These are phyloP conservation scores for Tricholaema leucomelas DNA, from an alignment of 2,113 vertebrate species.

Conservation along the genomic window DNA sequence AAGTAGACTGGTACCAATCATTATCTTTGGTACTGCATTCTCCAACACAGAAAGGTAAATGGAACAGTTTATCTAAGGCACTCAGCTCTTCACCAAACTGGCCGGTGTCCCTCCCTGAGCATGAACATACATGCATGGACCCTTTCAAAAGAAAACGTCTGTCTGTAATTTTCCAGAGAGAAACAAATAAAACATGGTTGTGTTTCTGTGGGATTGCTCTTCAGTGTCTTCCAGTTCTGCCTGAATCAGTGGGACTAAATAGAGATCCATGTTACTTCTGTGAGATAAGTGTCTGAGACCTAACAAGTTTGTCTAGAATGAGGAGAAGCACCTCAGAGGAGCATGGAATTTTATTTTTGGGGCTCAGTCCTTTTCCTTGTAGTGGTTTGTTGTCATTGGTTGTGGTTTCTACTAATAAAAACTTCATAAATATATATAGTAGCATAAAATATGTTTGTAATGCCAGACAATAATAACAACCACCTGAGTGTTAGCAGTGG, in stretches of 20 bases:
- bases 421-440: not conserved
- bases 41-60: not conserved
- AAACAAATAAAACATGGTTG: fast-evolving
- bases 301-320: not conserved
- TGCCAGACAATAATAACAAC: not conserved
- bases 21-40: not conserved
- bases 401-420: not conserved
- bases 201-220: not conserved
- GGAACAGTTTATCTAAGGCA: not conserved
- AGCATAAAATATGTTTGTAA: not conserved
- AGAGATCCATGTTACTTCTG: not conserved
- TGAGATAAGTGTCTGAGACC: not conserved
- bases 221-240: not conserved
- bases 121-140: fast-evolving
- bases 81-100: not conserved
- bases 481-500: not conserved
- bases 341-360: not conserved
- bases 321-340: not conserved
- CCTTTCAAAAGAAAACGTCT: not conserved
- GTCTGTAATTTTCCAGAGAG: not conserved
- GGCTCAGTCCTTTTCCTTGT: not conserved
- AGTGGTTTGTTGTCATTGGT: not conserved
- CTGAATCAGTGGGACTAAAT: not conserved
- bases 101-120: fast-evolving
- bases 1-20: not conserved